Conservation (phyloP, 2,797 vertebrate genomes). For the Spheniscus humboldti region DNA sequence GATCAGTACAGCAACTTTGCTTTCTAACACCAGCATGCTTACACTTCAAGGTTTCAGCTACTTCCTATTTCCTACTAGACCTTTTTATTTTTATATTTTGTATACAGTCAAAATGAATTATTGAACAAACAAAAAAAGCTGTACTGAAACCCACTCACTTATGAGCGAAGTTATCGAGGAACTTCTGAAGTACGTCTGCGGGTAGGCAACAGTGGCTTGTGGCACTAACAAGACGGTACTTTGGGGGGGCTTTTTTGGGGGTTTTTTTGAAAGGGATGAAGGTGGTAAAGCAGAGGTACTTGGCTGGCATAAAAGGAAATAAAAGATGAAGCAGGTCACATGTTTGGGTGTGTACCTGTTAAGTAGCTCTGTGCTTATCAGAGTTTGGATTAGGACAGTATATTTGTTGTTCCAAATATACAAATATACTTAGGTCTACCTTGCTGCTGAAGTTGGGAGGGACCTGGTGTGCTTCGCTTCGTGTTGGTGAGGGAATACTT, state of each 20-base stretch:
- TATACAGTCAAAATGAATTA: background rate
- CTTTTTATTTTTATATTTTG: background rate
- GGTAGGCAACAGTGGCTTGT: background rate
- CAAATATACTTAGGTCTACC: background rate
- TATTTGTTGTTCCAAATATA: background rate
- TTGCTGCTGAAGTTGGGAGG: background rate
- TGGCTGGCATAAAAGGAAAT: background rate
- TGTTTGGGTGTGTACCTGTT: background rate
- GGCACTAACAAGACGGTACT: background rate
- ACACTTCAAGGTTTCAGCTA: background rate
- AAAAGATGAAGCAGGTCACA: background rate
- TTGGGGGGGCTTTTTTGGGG: no score
- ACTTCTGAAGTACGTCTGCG: background rate
- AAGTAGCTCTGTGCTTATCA: background rate
- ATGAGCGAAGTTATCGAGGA: background rate
- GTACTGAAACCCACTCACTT: background rate
- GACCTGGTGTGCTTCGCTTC: background rate
- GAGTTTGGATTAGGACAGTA: background rate
- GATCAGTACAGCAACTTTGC: background rate
- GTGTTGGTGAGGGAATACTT: background rate
- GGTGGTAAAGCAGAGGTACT: background rate
- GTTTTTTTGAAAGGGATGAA: background rate
- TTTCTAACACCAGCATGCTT: background rate
- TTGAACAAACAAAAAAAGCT: background rate
- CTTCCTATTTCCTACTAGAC: background rate